Evolutionary conservation across 2,888 invertebrate species (phyloP), one percentile per base, ranked within the genome.

Genomic region (Andrena minutula): DNA sequence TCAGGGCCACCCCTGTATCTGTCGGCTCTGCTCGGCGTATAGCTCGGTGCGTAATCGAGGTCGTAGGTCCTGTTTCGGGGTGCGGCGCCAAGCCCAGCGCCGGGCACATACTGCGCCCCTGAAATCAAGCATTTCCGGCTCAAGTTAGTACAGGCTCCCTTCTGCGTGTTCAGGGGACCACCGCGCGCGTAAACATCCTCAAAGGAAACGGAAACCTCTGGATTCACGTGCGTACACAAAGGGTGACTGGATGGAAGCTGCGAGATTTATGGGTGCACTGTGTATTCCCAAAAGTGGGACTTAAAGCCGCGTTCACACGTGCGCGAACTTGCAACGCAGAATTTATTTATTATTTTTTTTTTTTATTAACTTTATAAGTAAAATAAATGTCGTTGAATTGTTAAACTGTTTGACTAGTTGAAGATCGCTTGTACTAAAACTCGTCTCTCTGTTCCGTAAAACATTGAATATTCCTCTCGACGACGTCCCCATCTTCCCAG

Each of bases 31-130:
- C 85, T 71, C 78, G 86, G 82, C 73, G 86, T 80, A 88, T 86
- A 86, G 69, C 72, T 77, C 70, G 87, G 65, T 49, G 76, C 56
- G 80, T 85, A 81, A 30, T 88, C 85, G 83, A 81, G 60, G 75
- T 75, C 85, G 84, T 72, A 79, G 75, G 47, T 82, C 86, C 88
- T 92, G 89, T 88, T 82, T 89, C 89, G 89, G 90, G 91, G 90
- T 92, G 89, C 90, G 91, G 90, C 90, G 91, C 91, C 89, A 86
- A 88, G 91, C 91, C 91, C 91, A 91, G 89, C 90, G 91, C 93
- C 91, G 92, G 93, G 92, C 93, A 92, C 93, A 94, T 94, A 91
- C 92, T 94, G 93, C 90, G 93, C 91, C 91, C 91, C 93, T 93
- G 87, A 49, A 87, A 88, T 28, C 77, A 76, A 83, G 82, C 75